Evolutionary conservation across 2,113 vertebrate genomes (phyloP), one percentile per base, ranked within the genome.

Genomic region (Rhabdornis inornatus): DNA sequence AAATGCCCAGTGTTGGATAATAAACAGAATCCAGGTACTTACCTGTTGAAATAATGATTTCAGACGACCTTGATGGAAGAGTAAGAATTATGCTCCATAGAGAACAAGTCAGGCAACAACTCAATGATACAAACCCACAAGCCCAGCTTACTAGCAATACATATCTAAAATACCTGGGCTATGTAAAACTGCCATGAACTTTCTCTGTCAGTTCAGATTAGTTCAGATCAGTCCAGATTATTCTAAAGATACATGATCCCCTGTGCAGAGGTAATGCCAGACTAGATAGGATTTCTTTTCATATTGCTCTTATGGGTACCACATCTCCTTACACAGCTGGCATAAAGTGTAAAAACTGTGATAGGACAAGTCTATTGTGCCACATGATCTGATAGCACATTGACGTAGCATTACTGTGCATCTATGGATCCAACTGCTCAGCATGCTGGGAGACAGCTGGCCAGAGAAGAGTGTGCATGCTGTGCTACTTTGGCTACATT

Each of bases 381-480:
- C 42, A 79, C 21, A 31, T 44, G n/a, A 83, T 18, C 40, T 69
- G 63, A 33, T 10, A 69, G 45, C 0, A 3, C 56, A 77, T 6
- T 30, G 77, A 47, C 15, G 35, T 27, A 15, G 14, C 74, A 33
- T 59, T 70, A 47, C 13, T 1, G 0, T 49, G 28, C 7, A 49
- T 11, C 35, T 49, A n/a, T 3, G 5, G 40, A 72, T 79, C 49
- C 63, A 18, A 28, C 25, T 76, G 61, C 53, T 87, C 49, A 60
- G 35, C 0, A 3, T 44, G 20, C 66, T 79, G 40, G 37, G n/a
- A 76, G 20, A 44, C 0, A 0, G 27, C 65, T 33, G 37, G 10
- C 49, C 44, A 56, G 24, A 68, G 69, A 64, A 11, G 37, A 25
- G 10, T 31, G 42, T 13, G 11, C 33, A 14, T 15, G 20, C 50